Evolutionary conservation across 2,797 vertebrate genomes (phyloP).

Genomic region (Chaetodon trifasciatus): DNA sequence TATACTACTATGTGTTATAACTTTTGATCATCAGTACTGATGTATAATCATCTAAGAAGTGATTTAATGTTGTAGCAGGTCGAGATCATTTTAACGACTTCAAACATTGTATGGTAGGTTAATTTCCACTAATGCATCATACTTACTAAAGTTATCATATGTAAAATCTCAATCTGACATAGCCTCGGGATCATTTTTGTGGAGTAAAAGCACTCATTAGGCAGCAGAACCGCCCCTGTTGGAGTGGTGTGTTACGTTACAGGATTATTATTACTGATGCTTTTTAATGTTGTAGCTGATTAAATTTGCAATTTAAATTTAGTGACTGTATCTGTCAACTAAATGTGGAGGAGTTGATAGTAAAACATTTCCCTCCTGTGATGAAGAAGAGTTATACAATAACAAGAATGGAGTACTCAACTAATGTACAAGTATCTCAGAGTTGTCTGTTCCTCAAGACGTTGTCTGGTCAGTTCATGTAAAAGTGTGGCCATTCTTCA

Average conservation of each 20-base stretch:
- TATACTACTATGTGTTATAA: too few relatives aligned
- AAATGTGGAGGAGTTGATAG: not conserved
- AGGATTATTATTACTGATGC: not conserved
- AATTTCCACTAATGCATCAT: too few relatives aligned
- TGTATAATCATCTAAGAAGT: not conserved
- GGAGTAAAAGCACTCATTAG: not conserved
- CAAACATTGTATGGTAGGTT: not conserved
- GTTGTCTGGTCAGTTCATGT: not conserved
- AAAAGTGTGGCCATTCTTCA: not conserved
- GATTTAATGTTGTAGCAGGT: not conserved
- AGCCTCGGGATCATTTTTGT: not conserved
- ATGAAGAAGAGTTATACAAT: not conserved
- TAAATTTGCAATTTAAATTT: not conserved
- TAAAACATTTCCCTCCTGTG: not conserved
- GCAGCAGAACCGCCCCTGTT: too few relatives aligned
- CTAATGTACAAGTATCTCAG: not conserved
- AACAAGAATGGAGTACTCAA: not conserved
- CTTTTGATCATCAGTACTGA: not conserved
- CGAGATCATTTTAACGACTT: not conserved
- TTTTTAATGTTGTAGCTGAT: not conserved
- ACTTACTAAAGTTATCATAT: too few relatives aligned
- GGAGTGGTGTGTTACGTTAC: not conserved
- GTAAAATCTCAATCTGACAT: too few relatives aligned
- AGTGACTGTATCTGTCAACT: not conserved
- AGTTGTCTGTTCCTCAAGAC: not conserved